phyloP scores from a whole-genome alignment of 1,140 invertebrate species.

The Drosophila grimshawi region DNA sequence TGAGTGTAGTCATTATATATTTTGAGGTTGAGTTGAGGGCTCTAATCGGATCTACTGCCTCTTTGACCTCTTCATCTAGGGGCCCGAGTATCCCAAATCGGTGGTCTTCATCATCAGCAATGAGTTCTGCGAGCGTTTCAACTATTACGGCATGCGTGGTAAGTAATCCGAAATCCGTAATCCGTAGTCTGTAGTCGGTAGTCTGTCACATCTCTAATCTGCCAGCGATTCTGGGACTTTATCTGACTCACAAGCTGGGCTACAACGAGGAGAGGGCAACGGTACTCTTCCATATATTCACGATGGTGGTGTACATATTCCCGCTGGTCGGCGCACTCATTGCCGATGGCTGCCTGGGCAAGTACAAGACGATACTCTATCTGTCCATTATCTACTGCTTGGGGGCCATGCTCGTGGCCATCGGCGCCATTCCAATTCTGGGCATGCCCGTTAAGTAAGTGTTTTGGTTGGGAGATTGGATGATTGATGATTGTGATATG shows the following conservation, averaged over 20 bases:
- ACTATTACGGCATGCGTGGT: slow-evolving; percentile 98
- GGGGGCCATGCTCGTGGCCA: slow-evolving; percentile 92
- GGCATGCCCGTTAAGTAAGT: slow-evolving; percentile 88
- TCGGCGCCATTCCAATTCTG: slow-evolving; percentile 87
- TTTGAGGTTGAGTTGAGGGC: no score
- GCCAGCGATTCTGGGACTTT: slow-evolving; percentile 91
- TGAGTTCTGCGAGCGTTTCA: slow-evolving; percentile 98
- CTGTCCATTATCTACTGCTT: slow-evolving; percentile 94
- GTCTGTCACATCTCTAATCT: slow-evolving; percentile 21
- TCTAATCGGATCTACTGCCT: not conserved
- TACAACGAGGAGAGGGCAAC: slow-evolving; percentile 89
- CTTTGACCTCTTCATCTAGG: slow-evolving; percentile 16
- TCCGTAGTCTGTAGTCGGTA: not conserved
- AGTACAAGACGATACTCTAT: slow-evolving; percentile 94
- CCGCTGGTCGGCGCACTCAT: slow-evolving; percentile 94
- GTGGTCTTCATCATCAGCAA: slow-evolving; percentile 97
- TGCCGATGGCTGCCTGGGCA: slow-evolving; percentile 92
- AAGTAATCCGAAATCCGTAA: slow-evolving; percentile 81
- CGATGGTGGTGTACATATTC: slow-evolving; percentile 92
- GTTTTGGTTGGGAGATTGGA: not conserved
- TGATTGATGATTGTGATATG: not conserved
- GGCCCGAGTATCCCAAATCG: slow-evolving; percentile 90
- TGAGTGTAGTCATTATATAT: no score
- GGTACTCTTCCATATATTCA: slow-evolving; percentile 91
- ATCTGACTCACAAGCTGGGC: slow-evolving; percentile 89